Conservation (phyloP, 2,113 vertebrate species). For the Malurus melanocephalus region DNA sequence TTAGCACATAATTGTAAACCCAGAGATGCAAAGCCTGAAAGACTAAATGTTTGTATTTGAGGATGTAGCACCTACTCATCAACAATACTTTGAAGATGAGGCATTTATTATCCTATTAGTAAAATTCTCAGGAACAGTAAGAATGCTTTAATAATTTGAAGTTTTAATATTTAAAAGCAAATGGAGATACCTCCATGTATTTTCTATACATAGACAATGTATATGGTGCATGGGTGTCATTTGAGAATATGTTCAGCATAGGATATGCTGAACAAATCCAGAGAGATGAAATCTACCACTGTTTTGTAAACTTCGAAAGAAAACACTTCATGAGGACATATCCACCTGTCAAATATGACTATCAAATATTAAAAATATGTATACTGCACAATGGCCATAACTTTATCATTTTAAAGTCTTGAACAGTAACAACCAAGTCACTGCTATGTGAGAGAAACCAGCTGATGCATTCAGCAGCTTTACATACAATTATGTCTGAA, state of each 20-base stretch:
- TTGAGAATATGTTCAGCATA: not conserved
- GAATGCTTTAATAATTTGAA: not conserved
- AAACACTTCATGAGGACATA: not conserved
- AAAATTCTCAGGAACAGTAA: not conserved
- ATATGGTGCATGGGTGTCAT: not conserved
- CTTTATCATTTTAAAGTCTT: not conserved
- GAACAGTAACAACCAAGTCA: not conserved
- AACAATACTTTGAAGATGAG: not conserved
- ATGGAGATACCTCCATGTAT: not conserved
- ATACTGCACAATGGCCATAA: not conserved
- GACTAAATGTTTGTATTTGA: not conserved
- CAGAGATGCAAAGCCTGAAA: not conserved
- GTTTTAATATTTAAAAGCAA: not conserved
- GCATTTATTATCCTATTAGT: not conserved
- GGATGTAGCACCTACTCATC: not conserved
- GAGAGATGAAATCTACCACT: not conserved
- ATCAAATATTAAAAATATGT: not conserved
- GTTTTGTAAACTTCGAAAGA: not conserved
- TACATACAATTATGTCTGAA: not conserved
- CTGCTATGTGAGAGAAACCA: not conserved
- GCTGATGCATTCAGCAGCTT: not conserved
- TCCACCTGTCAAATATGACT: not conserved
- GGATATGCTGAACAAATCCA: not conserved
- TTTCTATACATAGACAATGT: not conserved
- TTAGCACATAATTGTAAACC: slow-evolving; percentile 29